Percentiles rank a stretch among this genome's conserved stretches.
These are phyloP conservation scores for Plectrocnemia conspersa DNA, from an alignment of 1,140 invertebrate species.

Conservation along the genomic window DNA sequence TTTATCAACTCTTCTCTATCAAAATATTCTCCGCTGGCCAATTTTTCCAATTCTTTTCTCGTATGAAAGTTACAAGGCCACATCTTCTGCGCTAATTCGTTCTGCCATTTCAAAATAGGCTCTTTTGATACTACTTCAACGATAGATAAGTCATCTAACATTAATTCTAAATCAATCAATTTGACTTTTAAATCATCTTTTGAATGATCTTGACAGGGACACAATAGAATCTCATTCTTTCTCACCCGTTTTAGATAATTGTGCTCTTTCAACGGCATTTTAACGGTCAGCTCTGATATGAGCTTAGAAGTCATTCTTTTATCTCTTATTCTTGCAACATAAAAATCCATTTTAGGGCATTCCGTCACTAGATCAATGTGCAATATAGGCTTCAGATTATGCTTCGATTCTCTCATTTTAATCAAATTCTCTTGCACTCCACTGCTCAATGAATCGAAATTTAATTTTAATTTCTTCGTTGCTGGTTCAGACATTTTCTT, in stretches of 20 bases:
- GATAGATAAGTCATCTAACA: conserved; percentile 53
- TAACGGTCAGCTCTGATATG: conserved; percentile 55
- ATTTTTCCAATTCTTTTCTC: conserved; percentile 63
- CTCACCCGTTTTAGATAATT: conserved; percentile 70
- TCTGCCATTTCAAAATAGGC: conserved; percentile 66
- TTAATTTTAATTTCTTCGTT: conserved; percentile 15
- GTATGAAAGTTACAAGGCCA: conserved; percentile 88
- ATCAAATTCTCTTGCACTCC: conserved; percentile 5
- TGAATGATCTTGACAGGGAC: conserved; percentile 44
- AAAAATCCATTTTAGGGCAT: conserved; percentile 54
- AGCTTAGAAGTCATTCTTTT: conserved; percentile 60
- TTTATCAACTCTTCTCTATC: conserved; percentile 49
- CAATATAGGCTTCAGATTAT: conserved; percentile 24
- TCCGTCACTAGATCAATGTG: conserved; percentile 14
- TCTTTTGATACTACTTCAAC: conserved; percentile 56
- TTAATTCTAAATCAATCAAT: conserved; percentile 48
- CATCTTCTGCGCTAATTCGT: conserved; percentile 53
- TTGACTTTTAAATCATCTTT: conserved; percentile 48
- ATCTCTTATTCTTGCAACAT: conserved; percentile 55
- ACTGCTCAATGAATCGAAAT: not conserved
- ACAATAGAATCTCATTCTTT: conserved; percentile 58
- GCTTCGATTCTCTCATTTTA: not conserved
- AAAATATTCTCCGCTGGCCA: conserved; percentile 63
- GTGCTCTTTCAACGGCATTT: conserved; percentile 55
- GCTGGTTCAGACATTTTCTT: conserved; percentile 20